phyloP scores from a whole-genome alignment of 2,797 vertebrate species.

The Clarias pachynema region DNA sequence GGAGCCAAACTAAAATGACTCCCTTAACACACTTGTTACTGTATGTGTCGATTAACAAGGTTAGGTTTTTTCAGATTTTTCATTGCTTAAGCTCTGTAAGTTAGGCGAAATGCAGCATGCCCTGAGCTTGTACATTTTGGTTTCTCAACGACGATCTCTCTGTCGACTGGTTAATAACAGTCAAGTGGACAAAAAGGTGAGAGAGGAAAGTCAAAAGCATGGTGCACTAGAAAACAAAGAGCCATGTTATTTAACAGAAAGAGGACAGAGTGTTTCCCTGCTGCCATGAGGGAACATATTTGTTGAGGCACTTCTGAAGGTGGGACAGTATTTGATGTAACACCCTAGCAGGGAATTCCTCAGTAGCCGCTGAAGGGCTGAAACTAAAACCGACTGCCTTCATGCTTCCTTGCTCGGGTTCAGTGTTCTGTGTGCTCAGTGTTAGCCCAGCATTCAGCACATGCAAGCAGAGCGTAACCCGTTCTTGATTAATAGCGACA shows the following conservation, averaged over 20 bases:
- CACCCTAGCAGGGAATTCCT: conserved; percentile 84
- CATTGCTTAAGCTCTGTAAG: conserved; percentile 23
- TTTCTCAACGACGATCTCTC: conserved; percentile 3
- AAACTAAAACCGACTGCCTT: conserved; percentile 60
- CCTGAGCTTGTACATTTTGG: conserved; percentile 22
- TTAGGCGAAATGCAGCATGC: neutral
- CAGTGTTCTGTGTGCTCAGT: conserved; percentile 46
- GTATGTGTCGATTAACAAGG: conserved; percentile 31
- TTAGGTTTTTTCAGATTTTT: conserved; percentile 21
- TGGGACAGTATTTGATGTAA: conserved; percentile 83
- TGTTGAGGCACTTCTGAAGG: conserved; percentile 72
- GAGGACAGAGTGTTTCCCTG: conserved; percentile 25
- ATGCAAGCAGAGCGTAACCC: conserved; percentile 57
- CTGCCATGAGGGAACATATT: conserved; percentile 61
- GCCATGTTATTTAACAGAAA: conserved; percentile 46
- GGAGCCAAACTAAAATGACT: conserved; percentile 31
- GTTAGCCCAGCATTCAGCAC: conserved; percentile 47
- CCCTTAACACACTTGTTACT: conserved; percentile 36
- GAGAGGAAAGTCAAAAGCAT: conserved; percentile 22
- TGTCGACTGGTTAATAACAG: conserved; percentile 22
- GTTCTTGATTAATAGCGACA: conserved; percentile 55
- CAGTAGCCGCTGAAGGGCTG: conserved; percentile 76
- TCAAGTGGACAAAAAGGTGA: conserved; percentile 26
- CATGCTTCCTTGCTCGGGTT: conserved; percentile 51
- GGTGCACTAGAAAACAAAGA: conserved; percentile 48